A percentile compares a stretch with the other conserved stretches of the same genome.
phyloP scores from a whole-genome alignment of 2,888 invertebrate species.

The Tenthredo livida region DNA sequence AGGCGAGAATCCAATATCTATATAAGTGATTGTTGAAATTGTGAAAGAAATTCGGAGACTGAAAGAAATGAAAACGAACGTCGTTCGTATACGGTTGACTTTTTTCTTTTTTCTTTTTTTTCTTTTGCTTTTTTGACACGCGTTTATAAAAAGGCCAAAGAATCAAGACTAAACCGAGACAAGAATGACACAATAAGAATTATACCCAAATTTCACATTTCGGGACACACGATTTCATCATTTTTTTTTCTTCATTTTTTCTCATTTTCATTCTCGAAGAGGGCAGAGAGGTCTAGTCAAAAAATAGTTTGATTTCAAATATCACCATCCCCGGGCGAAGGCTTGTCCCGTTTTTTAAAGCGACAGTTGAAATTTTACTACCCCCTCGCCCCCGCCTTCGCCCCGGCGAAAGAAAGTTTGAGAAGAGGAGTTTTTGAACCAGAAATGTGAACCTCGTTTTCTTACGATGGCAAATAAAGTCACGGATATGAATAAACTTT shows the following conservation, averaged over 20 bases:
- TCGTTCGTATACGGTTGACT: no score
- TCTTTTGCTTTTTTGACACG: background rate
- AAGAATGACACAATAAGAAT: background rate
- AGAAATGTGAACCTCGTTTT: constrained; percentile 58
- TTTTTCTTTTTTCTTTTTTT: background rate
- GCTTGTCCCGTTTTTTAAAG: background rate
- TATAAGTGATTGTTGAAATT: constrained; percentile 49
- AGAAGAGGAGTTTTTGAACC: constrained; percentile 18
- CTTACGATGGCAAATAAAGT: constrained; percentile 60
- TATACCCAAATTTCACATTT: background rate
- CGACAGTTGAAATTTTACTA: background rate
- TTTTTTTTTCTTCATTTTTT: background rate
- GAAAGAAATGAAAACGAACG: background rate
- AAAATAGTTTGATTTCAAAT: background rate
- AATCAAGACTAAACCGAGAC: background rate
- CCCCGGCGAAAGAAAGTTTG: background rate
- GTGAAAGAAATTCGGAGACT: background rate
- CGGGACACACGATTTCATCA: background rate
- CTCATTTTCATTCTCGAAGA: background rate
- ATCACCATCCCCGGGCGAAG: background rate
- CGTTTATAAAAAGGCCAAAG: background rate
- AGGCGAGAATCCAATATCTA: constrained; percentile 60
- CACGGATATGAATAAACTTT: constrained; percentile 66
- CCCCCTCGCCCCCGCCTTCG: background rate
- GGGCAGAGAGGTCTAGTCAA: background rate